Evolutionary conservation across 2,888 invertebrate species (phyloP).

Genomic region (Steinernema hermaphroditum): DNA sequence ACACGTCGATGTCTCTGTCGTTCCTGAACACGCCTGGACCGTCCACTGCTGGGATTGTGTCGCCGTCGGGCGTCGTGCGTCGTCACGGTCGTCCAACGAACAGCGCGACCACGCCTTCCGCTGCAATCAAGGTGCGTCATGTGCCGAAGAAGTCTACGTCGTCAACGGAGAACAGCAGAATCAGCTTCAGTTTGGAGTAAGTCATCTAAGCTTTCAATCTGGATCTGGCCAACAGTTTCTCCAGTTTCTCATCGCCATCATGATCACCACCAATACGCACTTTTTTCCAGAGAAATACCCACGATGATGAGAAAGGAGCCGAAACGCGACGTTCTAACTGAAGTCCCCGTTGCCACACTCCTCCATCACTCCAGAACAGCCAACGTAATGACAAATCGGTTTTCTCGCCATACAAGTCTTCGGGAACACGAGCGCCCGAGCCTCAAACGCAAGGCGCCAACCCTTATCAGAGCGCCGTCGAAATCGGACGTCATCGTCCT

Average conservation of each 20-base stretch:
- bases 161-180: background rate
- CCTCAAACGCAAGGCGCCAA: too few relatives aligned
- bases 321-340: background rate
- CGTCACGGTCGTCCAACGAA: background rate
- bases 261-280: too few relatives aligned
- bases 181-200: background rate
- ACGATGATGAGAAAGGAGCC: background rate
- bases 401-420: background rate
- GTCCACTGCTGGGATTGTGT: background rate
- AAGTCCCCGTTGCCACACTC: background rate
- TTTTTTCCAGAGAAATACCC: background rate
- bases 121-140: background rate
- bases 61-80: background rate
- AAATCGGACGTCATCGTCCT: too few relatives aligned
- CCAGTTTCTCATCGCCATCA: too few relatives aligned
- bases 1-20: background rate
- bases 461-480: too few relatives aligned
- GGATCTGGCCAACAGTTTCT: background rate
- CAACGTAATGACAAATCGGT: background rate
- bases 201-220: background rate
- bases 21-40: slow-evolving; percentile 10
- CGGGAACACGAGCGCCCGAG: background rate
- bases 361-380: background rate
- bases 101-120: background rate
- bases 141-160: background rate